Base-by-base conservation (phyloP, 1,140 invertebrate genomes). In the Neotoxoptera formosana region DNA sequence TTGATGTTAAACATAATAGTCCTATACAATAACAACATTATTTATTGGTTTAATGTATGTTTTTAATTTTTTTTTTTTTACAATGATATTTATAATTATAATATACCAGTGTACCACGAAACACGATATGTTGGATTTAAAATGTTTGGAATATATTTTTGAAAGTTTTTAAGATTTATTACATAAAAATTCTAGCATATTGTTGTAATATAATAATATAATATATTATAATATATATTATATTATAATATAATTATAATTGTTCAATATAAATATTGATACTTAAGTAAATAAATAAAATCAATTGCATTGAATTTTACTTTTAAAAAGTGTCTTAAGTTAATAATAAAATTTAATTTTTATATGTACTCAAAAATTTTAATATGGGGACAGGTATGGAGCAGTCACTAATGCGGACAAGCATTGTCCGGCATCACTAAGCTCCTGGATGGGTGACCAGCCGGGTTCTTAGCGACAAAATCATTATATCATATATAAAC, bases 1-100 rank as follows among this genome's bases (percentile, higher is more conserved):
- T 90, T 41, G 53, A 90, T 67, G 36, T 90, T 67, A 90, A 60
- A 90, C 23, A 60, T 23, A 30, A 30, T 25, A 90, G 7, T 56
- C 41, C 51, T 9, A 56, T 56, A 45, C 45, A 14, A 47, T 67
- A 67, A 60, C 25, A 41, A 14, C 41, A 17, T 20, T 56, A 30
- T 81, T 45, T 21, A 48, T 17, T 53, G 3, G n/a, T 36, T 3
- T 25, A 34, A 88, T 89, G 20, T 88, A 34, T 34, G 7, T 53
- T 88, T 53, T 89, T 56, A 76, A 30, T 11, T 51, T 87, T 51
- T 88, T 51, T 88, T 88, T 34, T 21, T 41, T 53, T 34, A 88
- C 20, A 23, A 34, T 53, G 9, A 11, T 53, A 21, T 51, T 51
- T 9, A 51, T 30, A 23, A 53, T 36, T 87, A 48, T 47, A 48